A percentile compares a stretch with the other conserved stretches of the same genome.
phyloP scores from a whole-genome alignment of 2,888 invertebrate genomes.

The Athalia circularis region DNA sequence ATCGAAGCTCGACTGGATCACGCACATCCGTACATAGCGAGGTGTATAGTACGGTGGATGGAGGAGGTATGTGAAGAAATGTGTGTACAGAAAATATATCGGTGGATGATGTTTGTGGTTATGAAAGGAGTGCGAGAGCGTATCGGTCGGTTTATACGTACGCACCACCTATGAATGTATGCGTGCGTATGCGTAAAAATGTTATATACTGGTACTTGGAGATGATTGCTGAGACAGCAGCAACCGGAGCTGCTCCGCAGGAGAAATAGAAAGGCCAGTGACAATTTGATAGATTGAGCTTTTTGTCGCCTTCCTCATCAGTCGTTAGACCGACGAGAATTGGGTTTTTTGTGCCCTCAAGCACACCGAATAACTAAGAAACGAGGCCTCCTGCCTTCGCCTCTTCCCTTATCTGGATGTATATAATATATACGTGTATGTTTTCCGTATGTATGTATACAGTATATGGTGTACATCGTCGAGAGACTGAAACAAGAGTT shows the following conservation, averaged over 20 bases:
- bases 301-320: constrained; percentile 54
- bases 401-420: constrained; percentile 21
- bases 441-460: too few species aligned
- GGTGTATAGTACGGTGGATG: too few species aligned
- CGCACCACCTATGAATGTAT: background rate
- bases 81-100: background rate
- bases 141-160: background rate
- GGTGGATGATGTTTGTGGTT: background rate
- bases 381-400: constrained; percentile 52
- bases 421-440: too few species aligned
- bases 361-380: constrained; percentile 58
- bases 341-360: constrained; percentile 53
- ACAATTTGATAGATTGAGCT: constrained; percentile 71
- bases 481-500: too few species aligned
- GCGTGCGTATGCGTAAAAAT: constrained; percentile 30
- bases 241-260: constrained; percentile 50
- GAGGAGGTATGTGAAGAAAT: too few species aligned
- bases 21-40: too few species aligned
- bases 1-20: too few species aligned
- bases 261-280: constrained; percentile 65
- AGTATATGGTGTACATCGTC: too few species aligned
- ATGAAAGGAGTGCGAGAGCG: background rate
- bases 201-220: constrained; percentile 11
- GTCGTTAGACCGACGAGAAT: constrained; percentile 53
- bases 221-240: constrained; percentile 65